Base-by-base conservation (phyloP, 2,113 vertebrate genomes). In the Rhinolophus ferrumequinum region DNA sequence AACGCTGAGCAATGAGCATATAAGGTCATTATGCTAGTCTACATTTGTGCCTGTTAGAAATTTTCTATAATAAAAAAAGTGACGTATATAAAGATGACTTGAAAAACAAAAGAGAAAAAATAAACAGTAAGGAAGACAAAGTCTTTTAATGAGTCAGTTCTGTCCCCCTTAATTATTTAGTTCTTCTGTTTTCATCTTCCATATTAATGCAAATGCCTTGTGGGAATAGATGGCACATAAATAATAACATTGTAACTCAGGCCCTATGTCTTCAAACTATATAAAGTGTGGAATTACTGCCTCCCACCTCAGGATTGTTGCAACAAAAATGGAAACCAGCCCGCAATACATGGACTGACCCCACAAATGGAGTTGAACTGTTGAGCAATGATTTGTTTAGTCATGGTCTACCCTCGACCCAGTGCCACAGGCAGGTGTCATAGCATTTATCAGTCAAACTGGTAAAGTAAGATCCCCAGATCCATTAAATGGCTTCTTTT, bases 391-490 rank as follows among this genome's bases (percentile, higher is more conserved):
- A 26, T 3, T 9, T n/a, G 69, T 73, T 35, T 11, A 7, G 28
- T 60, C 60, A 0, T 16, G 44, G 33, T 26, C 66, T 58, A 22
- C 6, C 30, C 4, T 0, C 6, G 0, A 11, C 19, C 24, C 1
- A 2, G 16, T 1, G 2, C 54, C 8, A 9, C 41, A 47, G 10
- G 19, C 73, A 67, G 15, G 52, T 7, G 0, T 84, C 35, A 50
- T 1, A 18, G 13, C n/a, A 24, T 50, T 66, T n/a, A 88, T 30
- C 62, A 13, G 60, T 44, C 73, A 33, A 54, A 28, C 33, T n/a
- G 38, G 47, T 70, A 44, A 76, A 47, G 16, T 8, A 11, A 90
- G 52, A 84, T 2, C 52, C 52, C 56, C 28, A 91, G 41, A 64
- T 44, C 41, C 92, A 85, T 3, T 60, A 73, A 95, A 50, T 0